Evolutionary conservation across 2,888 invertebrate genomes (phyloP).

Genomic region (Morpho achilles): DNA sequence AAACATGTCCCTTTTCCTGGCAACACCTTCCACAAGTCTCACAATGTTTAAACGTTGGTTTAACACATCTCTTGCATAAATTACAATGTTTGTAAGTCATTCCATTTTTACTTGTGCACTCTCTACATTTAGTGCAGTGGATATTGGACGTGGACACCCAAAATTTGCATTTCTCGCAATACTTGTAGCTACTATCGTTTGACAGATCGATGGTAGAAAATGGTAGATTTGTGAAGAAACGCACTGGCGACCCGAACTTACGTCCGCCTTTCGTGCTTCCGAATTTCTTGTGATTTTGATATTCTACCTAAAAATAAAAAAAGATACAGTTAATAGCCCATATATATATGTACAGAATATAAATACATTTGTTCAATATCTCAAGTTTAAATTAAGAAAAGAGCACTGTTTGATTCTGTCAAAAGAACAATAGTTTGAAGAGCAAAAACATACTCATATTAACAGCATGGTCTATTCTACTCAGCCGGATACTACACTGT

Average conservation of each 20-base stretch:
- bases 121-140: constrained; percentile 62
- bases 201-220: constrained; percentile 66
- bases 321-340: too few species aligned
- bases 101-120: constrained; percentile 76
- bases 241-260: constrained; percentile 89
- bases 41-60: constrained; percentile 91
- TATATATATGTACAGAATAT: too few species aligned
- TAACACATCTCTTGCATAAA: constrained; percentile 89
- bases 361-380: too few species aligned
- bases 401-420: too few species aligned
- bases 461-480: too few species aligned
- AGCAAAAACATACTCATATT: too few species aligned
- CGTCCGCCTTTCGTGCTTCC: constrained; percentile 81
- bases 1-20: constrained; percentile 52
- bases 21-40: constrained; percentile 83
- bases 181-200: constrained; percentile 84
- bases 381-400: too few species aligned
- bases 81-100: constrained; percentile 88
- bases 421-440: too few species aligned
- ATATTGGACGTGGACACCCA: constrained; percentile 76
- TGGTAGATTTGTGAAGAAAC: constrained; percentile 91
- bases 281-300: constrained; percentile 88
- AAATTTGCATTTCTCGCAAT: constrained; percentile 84
- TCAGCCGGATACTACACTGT: too few species aligned
- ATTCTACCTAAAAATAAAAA: constrained; percentile 80